phyloP scores from a whole-genome alignment of 2,113 vertebrate species.

The Phocoena sinus region DNA sequence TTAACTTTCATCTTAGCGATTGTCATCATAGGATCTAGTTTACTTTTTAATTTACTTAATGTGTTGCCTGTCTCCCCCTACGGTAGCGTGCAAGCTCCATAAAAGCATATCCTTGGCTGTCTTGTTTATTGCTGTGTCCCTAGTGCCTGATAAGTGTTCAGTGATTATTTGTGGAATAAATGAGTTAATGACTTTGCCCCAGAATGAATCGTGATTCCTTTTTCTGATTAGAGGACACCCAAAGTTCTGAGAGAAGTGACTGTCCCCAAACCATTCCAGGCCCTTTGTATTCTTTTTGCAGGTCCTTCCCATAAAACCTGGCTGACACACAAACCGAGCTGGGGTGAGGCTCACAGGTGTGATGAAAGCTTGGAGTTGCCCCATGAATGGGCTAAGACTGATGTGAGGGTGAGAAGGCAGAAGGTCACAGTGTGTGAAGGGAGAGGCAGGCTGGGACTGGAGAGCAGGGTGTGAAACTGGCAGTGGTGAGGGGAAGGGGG shows the following conservation, averaged over 20 bases:
- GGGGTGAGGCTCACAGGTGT: conserved; percentile 58
- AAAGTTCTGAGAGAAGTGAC: conserved; percentile 42
- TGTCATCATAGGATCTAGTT: background rate
- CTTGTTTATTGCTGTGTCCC: background rate
- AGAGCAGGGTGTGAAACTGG: conserved; percentile 61
- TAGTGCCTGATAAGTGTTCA: background rate
- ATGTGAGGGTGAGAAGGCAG: conserved; percentile 67
- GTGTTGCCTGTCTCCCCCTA: background rate
- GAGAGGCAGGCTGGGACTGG: conserved; percentile 78
- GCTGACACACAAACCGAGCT: conserved; percentile 44
- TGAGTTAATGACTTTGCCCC: background rate
- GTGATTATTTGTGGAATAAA: background rate
- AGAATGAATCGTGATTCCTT: background rate
- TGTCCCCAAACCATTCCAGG: conserved; percentile 18
- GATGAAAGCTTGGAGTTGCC: conserved; percentile 68
- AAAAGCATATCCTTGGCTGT: background rate
- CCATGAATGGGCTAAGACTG: conserved; percentile 33
- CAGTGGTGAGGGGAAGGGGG: background rate
- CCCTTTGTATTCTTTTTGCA: conserved; percentile 17
- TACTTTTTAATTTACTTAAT: background rate
- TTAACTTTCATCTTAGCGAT: background rate
- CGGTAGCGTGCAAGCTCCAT: background rate
- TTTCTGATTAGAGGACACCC: background rate
- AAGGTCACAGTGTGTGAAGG: conserved; percentile 68
- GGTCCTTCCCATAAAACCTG: conserved; percentile 53